Base-by-base conservation (phyloP, 2,113 vertebrate genomes). In the Erythrolamprus reginae region DNA sequence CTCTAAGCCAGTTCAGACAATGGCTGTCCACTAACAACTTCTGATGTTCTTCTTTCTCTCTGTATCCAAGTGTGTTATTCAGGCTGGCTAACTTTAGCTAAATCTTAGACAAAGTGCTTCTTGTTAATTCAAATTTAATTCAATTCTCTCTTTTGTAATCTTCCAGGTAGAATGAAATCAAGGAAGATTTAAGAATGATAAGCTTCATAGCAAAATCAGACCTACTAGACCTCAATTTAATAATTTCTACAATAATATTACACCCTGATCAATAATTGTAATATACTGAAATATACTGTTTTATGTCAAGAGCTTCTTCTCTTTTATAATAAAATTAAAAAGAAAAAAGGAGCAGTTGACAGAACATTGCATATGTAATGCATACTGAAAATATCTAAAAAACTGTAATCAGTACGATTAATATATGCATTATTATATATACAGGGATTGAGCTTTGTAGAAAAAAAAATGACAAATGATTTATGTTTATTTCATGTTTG, bases 91-190 rank as follows among this genome's bases (percentile, higher is more conserved):
- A 28, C 26, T 33, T 90, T 92, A 94, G 1, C 0, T 1, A 0
- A 89, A n/a, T 65, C 96, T 91, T 92, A 28, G 91, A 93, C 90
- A 92, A 93, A n/a, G 70, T 93, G 28, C 38, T 94, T 90, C 26
- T 26, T 94, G 45, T 91, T 90, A 93, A 95, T 94, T 95, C 95
- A 82, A 95, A 95, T 93, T 91, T 82, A 82, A 42, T 90, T 94
- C 89, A 92, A 3, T 88, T 91, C 42, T 89, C 38, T 90, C 90
- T 86, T 93, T 65, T 1, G 84, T 92, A 28, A 12, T 5, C 3
- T 82, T 87, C 84, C 92, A 85, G 15, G 90, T 15, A 12, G 58
- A 61, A n/a, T 61, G 4, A 61, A 61, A 61, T 61, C 58, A 61
- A 61, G 82, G 92, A 82, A 92, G 12, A 89, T 87, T 94, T 52